phyloP scores from a whole-genome alignment of 2,113 vertebrate species.

The Toxostoma redivivum region DNA sequence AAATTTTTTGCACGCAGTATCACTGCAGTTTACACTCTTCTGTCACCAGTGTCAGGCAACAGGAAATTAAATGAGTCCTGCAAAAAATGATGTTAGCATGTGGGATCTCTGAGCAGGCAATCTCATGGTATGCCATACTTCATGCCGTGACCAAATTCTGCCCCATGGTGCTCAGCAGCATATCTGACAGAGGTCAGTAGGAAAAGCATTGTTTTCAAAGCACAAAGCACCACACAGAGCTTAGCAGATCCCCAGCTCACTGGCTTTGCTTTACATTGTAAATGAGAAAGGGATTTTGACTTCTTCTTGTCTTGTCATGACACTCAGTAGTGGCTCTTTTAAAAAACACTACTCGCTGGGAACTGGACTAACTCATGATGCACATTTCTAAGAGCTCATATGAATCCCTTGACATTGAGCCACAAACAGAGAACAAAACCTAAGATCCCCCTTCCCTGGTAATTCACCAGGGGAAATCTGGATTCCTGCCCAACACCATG shows the following conservation, averaged over 20 bases:
- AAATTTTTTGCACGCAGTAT: not conserved
- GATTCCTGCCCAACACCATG: constrained; percentile 58
- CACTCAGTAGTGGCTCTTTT: not conserved
- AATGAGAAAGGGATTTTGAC: constrained; percentile 5
- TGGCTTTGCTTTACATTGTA: not conserved
- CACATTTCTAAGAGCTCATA: not conserved
- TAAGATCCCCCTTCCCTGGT: not conserved
- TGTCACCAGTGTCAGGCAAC: not conserved
- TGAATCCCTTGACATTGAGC: not conserved
- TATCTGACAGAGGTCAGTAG: not conserved
- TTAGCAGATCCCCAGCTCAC: not conserved
- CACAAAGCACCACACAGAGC: not conserved
- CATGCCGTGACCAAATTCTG: not conserved
- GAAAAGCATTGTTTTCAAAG: not conserved
- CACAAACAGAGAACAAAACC: constrained; percentile 31
- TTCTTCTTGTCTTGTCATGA: not conserved
- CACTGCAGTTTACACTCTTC: not conserved
- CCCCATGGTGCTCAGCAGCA: rapidly evolving
- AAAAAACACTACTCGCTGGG: not conserved
- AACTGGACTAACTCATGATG: not conserved
- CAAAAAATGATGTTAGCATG: not conserved
- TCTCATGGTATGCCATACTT: not conserved
- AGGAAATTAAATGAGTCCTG: not conserved
- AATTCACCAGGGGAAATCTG: constrained; percentile 62
- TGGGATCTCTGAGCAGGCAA: not conserved